These are phyloP conservation scores for Alectura lathami DNA, from an alignment of 2,113 vertebrate genomes.

Conservation along the genomic window DNA sequence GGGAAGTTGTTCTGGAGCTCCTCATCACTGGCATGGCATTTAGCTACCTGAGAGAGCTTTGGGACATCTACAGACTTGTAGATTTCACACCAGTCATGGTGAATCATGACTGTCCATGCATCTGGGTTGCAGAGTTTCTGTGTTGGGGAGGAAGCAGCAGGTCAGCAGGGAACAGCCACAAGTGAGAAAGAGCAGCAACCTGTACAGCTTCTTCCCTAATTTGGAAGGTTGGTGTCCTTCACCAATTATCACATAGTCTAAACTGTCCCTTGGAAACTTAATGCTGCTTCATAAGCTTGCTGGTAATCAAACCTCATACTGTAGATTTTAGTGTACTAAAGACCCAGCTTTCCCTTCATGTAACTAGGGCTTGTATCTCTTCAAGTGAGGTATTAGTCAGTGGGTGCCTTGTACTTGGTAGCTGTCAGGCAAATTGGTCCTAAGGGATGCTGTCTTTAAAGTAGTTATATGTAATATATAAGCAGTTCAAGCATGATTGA, in stretches of 20 bases:
- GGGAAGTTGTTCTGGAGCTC: not conserved
- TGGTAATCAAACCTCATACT: not conserved
- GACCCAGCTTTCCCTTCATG: not conserved
- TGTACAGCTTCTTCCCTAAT: not conserved
- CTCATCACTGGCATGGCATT: not conserved
- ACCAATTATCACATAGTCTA: not conserved
- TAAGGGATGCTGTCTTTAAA: not conserved
- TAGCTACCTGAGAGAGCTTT: not conserved
- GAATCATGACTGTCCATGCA: not conserved
- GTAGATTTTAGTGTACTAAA: not conserved
- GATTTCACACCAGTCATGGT: not conserved
- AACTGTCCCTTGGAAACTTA: not conserved
- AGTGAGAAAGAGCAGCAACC: not conserved
- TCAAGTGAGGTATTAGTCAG: not conserved
- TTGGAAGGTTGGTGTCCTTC: not conserved
- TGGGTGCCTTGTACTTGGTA: not conserved
- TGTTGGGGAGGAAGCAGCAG: not conserved
- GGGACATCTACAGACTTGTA: not conserved
- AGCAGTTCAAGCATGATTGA: constrained; percentile 11
- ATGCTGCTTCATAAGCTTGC: not conserved
- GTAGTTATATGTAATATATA: not conserved
- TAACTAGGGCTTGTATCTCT: not conserved
- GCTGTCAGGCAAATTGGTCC: constrained; percentile 10
- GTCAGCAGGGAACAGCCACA: not conserved
- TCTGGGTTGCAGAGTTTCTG: not conserved